phyloP scores from a whole-genome alignment of 2,888 invertebrate genomes.

The Apamea crenata region DNA sequence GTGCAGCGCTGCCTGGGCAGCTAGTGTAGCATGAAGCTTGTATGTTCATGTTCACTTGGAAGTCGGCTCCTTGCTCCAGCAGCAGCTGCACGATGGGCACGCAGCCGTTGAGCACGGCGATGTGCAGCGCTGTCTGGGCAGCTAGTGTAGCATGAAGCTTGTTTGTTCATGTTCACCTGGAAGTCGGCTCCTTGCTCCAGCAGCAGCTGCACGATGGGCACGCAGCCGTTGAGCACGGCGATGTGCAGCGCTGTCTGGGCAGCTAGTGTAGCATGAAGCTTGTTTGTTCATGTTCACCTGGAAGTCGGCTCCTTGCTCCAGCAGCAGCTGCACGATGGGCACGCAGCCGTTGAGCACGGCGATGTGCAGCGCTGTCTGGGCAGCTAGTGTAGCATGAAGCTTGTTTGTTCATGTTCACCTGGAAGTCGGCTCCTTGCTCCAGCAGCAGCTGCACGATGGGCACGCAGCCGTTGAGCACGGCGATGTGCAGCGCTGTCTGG shows the following conservation, averaged over 20 bases:
- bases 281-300: conserved; percentile 66
- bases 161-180: conserved; percentile 66
- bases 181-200: conserved; percentile 87
- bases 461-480: conserved; percentile 78
- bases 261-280: conserved; percentile 24
- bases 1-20: conserved; percentile 87
- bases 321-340: conserved; percentile 80
- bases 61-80: conserved; percentile 87
- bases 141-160: conserved; percentile 29
- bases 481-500: conserved; percentile 89
- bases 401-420: conserved; percentile 65
- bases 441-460: conserved; percentile 82
- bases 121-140: conserved; percentile 87
- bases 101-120: conserved; percentile 82
- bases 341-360: conserved; percentile 81
- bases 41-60: conserved; percentile 69
- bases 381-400: conserved; percentile 51
- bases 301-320: conserved; percentile 87
- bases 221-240: conserved; percentile 80
- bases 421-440: conserved; percentile 86
- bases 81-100: conserved; percentile 81
- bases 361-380: conserved; percentile 87
- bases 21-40: background rate
- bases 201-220: conserved; percentile 81
- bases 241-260: conserved; percentile 88